Conservation (phyloP, 1,140 invertebrate genomes). For the Atta texana region DNA sequence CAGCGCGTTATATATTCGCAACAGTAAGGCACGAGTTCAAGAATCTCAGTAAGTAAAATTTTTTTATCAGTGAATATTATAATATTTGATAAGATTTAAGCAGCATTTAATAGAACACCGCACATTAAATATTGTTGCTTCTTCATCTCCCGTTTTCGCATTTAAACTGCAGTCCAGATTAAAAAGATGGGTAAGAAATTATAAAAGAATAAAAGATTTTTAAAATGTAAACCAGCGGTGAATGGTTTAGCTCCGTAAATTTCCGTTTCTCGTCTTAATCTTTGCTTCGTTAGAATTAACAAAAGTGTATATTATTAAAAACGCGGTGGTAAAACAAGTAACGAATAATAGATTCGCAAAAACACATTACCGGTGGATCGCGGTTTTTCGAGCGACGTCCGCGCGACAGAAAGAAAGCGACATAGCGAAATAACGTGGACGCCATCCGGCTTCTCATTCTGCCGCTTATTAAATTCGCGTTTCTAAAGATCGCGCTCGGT, state of each 20-base stretch:
- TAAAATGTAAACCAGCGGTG: not conserved
- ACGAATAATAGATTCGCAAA: conserved; percentile 5
- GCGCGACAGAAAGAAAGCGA: not conserved
- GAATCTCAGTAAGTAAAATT: conserved; percentile 90
- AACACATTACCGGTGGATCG: not conserved
- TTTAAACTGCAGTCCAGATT: not conserved
- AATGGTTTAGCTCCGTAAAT: not conserved
- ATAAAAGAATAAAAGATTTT: not conserved
- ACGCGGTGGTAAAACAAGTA: not conserved
- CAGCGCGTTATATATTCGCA: conserved; percentile 91
- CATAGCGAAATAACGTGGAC: not conserved
- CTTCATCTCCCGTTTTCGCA: not conserved
- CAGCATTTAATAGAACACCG: not conserved
- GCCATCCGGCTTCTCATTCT: conserved; percentile 18
- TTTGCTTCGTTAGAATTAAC: not conserved
- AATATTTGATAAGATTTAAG: not conserved
- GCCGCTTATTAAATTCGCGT: conserved; percentile 60
- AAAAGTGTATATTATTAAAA: conserved; percentile 6
- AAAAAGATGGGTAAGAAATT: not conserved
- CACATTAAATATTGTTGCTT: too few relatives aligned
- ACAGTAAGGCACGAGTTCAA: conserved; percentile 91
- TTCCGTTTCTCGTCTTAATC: not conserved
- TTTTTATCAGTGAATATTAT: not conserved
- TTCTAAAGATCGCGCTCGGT: conserved; percentile 23
- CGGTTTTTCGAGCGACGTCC: not conserved